Evolutionary conservation across 2,888 invertebrate species (phyloP).

Genomic region (Caenorhabditis auriculariae): DNA sequence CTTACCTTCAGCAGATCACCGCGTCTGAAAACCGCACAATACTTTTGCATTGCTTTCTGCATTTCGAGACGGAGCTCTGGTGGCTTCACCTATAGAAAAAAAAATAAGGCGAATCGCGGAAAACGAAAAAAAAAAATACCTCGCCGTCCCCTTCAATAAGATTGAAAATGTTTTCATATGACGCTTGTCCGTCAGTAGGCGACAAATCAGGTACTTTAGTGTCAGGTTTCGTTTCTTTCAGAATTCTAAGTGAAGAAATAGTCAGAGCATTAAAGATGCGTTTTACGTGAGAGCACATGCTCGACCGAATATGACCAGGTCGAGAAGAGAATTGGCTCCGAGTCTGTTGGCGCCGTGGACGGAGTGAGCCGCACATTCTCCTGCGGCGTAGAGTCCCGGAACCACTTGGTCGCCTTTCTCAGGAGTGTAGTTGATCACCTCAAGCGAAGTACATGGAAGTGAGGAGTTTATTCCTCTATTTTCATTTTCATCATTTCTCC

Average conservation of each 20-base stretch:
- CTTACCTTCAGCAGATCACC: conserved; percentile 78
- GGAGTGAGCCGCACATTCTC: conserved; percentile 89
- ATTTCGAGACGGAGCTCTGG: conserved; percentile 84
- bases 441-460: neutral
- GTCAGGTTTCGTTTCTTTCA: conserved; percentile 72
- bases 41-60: conserved; percentile 94
- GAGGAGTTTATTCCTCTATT: no score
- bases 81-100: no score
- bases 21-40: conserved; percentile 95
- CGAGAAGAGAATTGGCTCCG: conserved; percentile 94
- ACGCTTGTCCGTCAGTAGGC: no score
- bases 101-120: no score
- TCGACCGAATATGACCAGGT: conserved; percentile 96
- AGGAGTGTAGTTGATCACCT: conserved; percentile 31
- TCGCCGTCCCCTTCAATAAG: no score
- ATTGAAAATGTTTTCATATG: no score
- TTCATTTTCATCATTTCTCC: no score
- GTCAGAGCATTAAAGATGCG: no score
- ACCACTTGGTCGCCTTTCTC: conserved; percentile 70
- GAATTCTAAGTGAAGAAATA: no score
- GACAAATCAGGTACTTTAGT: no score
- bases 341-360: conserved; percentile 98
- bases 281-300: conserved; percentile 77
- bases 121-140: no score
- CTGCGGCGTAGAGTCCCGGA: conserved; percentile 87